Evolutionary conservation across 2,797 vertebrate genomes (phyloP).

Genomic region (Schizothorax lantsangensis): DNA sequence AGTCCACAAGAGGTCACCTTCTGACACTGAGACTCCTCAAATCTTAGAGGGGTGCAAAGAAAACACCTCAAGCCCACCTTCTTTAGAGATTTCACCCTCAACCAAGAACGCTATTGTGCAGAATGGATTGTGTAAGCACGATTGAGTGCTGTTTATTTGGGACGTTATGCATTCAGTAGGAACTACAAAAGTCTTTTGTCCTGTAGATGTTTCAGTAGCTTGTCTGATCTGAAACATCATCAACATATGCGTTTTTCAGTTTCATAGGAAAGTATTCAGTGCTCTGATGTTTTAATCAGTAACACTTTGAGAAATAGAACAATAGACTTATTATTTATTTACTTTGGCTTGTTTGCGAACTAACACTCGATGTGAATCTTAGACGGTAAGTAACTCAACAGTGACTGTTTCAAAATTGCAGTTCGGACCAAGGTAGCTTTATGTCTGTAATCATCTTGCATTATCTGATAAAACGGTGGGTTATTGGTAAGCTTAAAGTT

Average conservation of each 20-base stretch:
- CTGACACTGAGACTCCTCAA: conserved; percentile 38
- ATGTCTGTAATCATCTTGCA: conserved; percentile 18
- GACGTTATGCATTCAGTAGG: neutral
- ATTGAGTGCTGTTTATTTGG: conserved; percentile 45
- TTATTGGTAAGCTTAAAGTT: conserved; percentile 5
- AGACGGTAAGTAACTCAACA: conserved; percentile 23
- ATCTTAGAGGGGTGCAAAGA: conserved; percentile 37
- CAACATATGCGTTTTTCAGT: conserved; percentile 32
- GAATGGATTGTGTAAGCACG: conserved; percentile 59
- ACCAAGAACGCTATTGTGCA: conserved; percentile 49
- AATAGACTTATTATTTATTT: conserved; percentile 35
- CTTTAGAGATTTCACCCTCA: conserved; percentile 56
- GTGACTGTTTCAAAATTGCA: neutral
- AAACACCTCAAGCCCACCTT: conserved; percentile 31
- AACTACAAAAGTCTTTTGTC: neutral
- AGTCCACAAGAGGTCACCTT: conserved; percentile 52
- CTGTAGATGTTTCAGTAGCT: conserved; percentile 17
- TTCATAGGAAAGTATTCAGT: conserved; percentile 38
- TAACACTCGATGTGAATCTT: conserved; percentile 26
- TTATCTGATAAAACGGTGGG: neutral
- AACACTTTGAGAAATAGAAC: conserved; percentile 30
- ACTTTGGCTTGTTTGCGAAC: conserved; percentile 20
- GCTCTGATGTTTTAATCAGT: conserved; percentile 60
- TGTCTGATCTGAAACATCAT: conserved; percentile 22
- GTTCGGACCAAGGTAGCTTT: conserved; percentile 25